Evolutionary conservation across 2,797 vertebrate species (phyloP), one percentile per base, ranked within the genome.

Genomic region (Pampus argenteus): DNA sequence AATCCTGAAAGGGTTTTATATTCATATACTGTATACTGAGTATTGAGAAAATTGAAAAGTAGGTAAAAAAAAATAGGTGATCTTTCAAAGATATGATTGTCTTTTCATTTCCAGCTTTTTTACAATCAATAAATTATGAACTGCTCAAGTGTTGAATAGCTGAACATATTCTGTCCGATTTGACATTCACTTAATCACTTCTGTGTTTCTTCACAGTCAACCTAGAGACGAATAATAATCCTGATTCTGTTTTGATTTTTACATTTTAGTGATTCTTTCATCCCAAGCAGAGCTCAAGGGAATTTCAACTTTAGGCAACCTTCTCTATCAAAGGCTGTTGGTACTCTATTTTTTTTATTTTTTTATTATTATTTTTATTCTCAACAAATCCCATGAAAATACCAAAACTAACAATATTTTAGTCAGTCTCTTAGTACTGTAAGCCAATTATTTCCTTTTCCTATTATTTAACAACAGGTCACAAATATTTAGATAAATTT

Each of bases 41-140:
- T 48, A 29, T 52, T 69, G 67, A 34, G 17, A 34, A 49, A 65
- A 60, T 51, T 64, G 26, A 55, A 52, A 59, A 28, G n/a, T 34
- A 57, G 23, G 25, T 60, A 17, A n/a, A 73, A 86, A 48, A 2
- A 3, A 11, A 23, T 51, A 80, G 66, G 36, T 64, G 31, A 74
- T 66, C 56, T 65, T 60, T 67, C 45, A 77, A 52, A 60, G 45
- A 38, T 18, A 14, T 14, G 22, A 49, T 66, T 76, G 60, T 54
- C 51, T 26, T 67, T 71, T 77, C 28, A 66, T 62, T 80, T 64
- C 23, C 23, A 71, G 34, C 48, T 82, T 31, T 50, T 63, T 44
- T 10, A 72, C 23, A 61, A 63, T 78, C 62, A 85, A 78, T 85
- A 78, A 75, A 82, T 74, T 1, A 87, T 85, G n/a, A 81, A 26